Evolutionary conservation across 2,797 vertebrate genomes (phyloP).

Genomic region (Peromyscus attwateri): DNA sequence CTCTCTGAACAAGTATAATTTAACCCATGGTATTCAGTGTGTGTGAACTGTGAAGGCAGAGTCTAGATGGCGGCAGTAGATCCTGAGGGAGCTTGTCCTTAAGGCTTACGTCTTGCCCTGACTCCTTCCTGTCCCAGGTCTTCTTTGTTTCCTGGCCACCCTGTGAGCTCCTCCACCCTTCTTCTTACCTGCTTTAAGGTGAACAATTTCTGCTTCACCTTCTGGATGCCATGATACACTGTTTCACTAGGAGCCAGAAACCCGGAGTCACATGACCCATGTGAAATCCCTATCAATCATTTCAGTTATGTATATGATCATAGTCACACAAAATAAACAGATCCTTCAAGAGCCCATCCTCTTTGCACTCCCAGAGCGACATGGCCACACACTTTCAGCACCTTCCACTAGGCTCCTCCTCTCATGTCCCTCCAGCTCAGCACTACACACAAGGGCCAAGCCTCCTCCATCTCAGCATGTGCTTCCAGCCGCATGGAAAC

Average conservation of each 20-base stretch:
- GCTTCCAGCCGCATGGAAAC: not conserved
- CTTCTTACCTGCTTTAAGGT: not conserved
- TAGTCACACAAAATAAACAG: not conserved
- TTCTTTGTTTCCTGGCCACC: not conserved
- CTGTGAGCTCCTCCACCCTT: not conserved
- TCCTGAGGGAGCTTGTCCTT: not conserved
- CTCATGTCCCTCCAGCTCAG: not conserved
- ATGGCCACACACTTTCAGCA: not conserved
- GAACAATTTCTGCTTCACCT: not conserved
- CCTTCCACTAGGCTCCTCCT: not conserved
- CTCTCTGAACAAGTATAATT: not conserved
- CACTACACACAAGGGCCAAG: not conserved
- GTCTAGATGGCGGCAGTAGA: not conserved
- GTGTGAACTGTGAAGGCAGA: not conserved
- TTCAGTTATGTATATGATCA: not conserved
- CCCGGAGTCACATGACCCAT: not conserved
- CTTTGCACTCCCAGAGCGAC: not conserved
- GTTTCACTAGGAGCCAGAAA: not conserved
- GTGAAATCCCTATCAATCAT: not conserved
- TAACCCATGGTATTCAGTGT: not conserved
- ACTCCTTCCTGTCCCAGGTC: not conserved
- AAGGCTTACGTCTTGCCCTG: not conserved
- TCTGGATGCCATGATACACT: not conserved
- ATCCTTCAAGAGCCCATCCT: not conserved
- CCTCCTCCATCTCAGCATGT: not conserved